Percentiles rank a stretch among this genome's conserved stretches.
These are phyloP conservation scores for Ceratotherium simum DNA, from an alignment of 2,113 vertebrate species.

Conservation along the genomic window DNA sequence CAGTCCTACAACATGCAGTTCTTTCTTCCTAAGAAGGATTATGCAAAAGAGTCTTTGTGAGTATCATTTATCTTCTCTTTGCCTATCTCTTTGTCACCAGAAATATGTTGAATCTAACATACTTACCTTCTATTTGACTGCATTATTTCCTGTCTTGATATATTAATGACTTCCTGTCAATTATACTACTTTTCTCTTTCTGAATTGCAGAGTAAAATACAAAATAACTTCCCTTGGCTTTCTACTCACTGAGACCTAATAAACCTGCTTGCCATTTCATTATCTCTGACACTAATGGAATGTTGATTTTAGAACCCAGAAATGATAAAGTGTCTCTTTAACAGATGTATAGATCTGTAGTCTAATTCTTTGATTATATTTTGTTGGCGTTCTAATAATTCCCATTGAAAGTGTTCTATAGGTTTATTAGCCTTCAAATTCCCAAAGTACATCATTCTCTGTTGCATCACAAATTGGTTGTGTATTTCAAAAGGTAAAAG, in stretches of 20 bases:
- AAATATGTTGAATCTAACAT: neutral
- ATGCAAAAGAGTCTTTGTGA: neutral
- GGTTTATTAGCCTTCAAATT: constrained; percentile 56
- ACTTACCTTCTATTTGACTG: neutral
- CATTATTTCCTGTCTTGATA: neutral
- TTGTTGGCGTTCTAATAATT: constrained; percentile 26
- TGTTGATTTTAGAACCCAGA: neutral
- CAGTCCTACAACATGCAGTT: neutral
- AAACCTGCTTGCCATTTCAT: neutral
- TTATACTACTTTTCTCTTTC: neutral
- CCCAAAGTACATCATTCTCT: constrained; percentile 44
- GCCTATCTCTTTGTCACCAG: neutral
- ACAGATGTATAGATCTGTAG: neutral
- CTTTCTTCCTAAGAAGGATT: neutral
- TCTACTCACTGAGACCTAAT: neutral
- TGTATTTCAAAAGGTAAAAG: neutral
- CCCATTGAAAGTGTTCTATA: neutral
- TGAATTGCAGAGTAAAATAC: neutral
- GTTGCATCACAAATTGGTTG: constrained; percentile 49
- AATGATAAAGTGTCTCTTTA: neutral
- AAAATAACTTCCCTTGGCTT: neutral
- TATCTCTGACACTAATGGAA: neutral
- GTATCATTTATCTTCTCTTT: neutral
- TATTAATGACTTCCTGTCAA: neutral
- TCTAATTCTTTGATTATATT: neutral